Base-by-base conservation (phyloP, 2,888 invertebrate genomes). In the Oscheius sp. region DNA sequence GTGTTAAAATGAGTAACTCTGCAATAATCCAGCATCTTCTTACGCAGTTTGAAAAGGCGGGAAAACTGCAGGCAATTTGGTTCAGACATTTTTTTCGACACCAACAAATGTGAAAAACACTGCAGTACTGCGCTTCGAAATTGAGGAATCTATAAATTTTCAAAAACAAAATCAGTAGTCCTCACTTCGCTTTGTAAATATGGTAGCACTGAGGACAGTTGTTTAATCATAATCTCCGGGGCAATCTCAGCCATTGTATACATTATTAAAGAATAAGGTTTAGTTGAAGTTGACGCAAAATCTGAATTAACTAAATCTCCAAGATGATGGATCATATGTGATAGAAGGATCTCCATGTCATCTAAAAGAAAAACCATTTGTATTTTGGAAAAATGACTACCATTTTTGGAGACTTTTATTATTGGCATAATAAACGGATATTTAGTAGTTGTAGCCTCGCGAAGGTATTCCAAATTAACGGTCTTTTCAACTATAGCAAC, bases 401-500 rank as follows among this genome's bases (percentile, higher is more conserved):
- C 70, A 37, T 64, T 69, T 29, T 64, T 65, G 45, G 57, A 65
- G 8, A 68, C 65, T 5, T 37, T 50, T 20, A 75, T 66, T 25
- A 80, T 70, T 4, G 72, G 69, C n/a, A 76, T 78, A 15, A 82
- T 75, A 70, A 81, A 82, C 6, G 80, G 82, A 46, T 70, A 82
- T 20, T 55, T 50, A 1, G 70, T 72, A 0, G 71, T 48, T 0
- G 75, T 33, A 17, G 55, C 39, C 20, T 75, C 73, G 48, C 45
- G 52, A 55, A 70, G 52, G 61, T 72, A 79, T 12, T 72, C 69
- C 39, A 76, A 45, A 4, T 65, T 33, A 8, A 76, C 27, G 5
- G 76, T 68, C 55, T 76, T 71, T 23, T 69, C 69, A 46, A 79
- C 67, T 17, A 79, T 42, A 8, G 69, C 55, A 37, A 65, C 68